These are phyloP conservation scores for Rhombomys opimus DNA, from an alignment of 2,113 vertebrate genomes.

Conservation along the genomic window DNA sequence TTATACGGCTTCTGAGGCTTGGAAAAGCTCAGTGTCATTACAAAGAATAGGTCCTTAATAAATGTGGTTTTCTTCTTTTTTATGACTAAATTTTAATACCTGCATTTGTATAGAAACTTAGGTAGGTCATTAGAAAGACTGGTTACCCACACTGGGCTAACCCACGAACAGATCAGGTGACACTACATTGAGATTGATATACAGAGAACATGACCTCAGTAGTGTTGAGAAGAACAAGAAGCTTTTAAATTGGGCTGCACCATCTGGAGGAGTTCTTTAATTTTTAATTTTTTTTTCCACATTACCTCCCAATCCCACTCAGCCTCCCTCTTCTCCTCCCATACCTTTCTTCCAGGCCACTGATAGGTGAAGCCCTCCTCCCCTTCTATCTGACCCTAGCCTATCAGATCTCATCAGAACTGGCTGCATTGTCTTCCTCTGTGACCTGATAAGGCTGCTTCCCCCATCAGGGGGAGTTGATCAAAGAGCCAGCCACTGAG, in stretches of 20 bases:
- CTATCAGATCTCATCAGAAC: too few relatives aligned
- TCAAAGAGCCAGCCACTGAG: too few relatives aligned
- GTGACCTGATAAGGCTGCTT: too few relatives aligned
- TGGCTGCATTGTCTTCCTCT: too few relatives aligned
- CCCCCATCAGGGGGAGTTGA: too few relatives aligned
- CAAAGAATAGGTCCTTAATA: neutral
- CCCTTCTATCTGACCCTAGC: too few relatives aligned
- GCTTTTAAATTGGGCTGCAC: neutral
- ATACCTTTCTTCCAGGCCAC: too few relatives aligned
- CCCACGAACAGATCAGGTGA: neutral
- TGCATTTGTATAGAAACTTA: neutral
- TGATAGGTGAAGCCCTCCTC: too few relatives aligned
- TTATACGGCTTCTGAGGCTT: neutral
- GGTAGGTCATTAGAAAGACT: neutral
- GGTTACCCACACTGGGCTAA: neutral
- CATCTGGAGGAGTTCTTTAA: neutral
- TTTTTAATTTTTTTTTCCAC: too few relatives aligned
- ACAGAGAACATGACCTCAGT: neutral
- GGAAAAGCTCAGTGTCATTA: neutral
- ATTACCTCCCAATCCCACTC: too few relatives aligned
- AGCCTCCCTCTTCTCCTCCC: too few relatives aligned
- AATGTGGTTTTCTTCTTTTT: neutral
- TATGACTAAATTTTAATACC: constrained; percentile 32
- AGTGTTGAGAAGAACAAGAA: neutral
- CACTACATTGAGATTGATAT: fast-evolving